Evolutionary conservation across 2,888 invertebrate species (phyloP), one percentile per base, ranked within the genome.

Genomic region (Oscheius sp.): DNA sequence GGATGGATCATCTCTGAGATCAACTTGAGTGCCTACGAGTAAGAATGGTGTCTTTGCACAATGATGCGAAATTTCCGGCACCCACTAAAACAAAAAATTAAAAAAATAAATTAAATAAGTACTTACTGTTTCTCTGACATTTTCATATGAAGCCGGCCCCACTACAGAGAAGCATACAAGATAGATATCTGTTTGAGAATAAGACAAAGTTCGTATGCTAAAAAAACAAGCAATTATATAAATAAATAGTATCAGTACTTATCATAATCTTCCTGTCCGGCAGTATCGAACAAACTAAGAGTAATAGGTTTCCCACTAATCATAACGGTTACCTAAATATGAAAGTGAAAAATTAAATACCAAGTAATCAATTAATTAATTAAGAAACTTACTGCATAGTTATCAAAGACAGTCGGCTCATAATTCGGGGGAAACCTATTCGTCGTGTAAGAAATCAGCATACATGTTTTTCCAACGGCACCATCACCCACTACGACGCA

Each of bases 21-120:
- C 98, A 85, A 97, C 94, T 89, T 97, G 97, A 70, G 97, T 97
- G 76, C 98, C 98, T 59, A 99, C 83, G 77, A 99, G 90, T 86
- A 98, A 97, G 85, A 98, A 98, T 68, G 98, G 98, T 75, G 98
- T 98, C 82, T 92, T 92, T n/a, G 97, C 97, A 89, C 98, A 97
- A 88, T 98, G 98, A 89, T 98, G 98, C 88, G 95, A 91, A 64
- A 98, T 97, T 89, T 98, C 98, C 6, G 98, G 97, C 89, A 61
- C 72, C 74, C 74, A 71, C 32, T 57, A 47, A 28, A 56, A 26
- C 9, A 22, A 14, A 26, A 50, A 64, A 50, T 45, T 44, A 38
- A 28, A 14, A 44, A 17, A n/a, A 4, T 14, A 2, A 22, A 47
- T 22, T 32, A 32, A 54, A 33, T 26, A 5, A 14, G 8, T 8